Evolutionary conservation across 2,888 invertebrate genomes (phyloP), one percentile per base, ranked within the genome.

Genomic region (Stomorhina lunata): DNA sequence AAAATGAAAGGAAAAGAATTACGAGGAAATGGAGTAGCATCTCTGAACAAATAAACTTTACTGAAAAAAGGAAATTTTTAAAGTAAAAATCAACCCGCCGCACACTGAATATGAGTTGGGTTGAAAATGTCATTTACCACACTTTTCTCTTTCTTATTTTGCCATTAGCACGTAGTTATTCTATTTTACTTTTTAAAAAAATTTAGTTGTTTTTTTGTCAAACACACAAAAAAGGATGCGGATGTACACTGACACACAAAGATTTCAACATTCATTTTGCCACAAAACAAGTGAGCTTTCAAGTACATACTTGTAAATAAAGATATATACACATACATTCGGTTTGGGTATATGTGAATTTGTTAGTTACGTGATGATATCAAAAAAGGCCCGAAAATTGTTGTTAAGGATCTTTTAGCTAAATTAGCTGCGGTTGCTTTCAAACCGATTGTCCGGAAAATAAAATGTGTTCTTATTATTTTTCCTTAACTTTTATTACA

Each of bases 401-500:
- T 59, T 71, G 75, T 71, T 76, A 76, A 76, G 59, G 37, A 75
- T 82, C 43, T 82, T 66, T 79, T 55, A 53, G 79, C 65, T 66
- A 82, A 82, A 82, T 82, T 79, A 71, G 79, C 75, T 79, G 82
- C 66, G 82, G 82, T 79, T 76, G 71, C 82, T 79, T 75, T 82
- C 79, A 59, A 79, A 53, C 71, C 75, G 66, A 82, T 79, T 82
- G 79, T 43, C 79, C 79, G 75, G 79, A 82, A 82, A 82, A 76
- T 75, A 66, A 79, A 76, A 75, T 82, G 82, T 71, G 71, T 76
- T 82, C 34, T 75, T 75, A 65, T 71, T 82, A 75, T 66, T 63
- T 55, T 43, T 20, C 40, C 61, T 61, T 7, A 40, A 12, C 25
- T 45, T 63, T 63, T 63, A 32, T 55, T 50, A 48, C 34, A 43